Evolutionary conservation across 1,140 invertebrate species (phyloP).

Genomic region (Cotesia vestalis): DNA sequence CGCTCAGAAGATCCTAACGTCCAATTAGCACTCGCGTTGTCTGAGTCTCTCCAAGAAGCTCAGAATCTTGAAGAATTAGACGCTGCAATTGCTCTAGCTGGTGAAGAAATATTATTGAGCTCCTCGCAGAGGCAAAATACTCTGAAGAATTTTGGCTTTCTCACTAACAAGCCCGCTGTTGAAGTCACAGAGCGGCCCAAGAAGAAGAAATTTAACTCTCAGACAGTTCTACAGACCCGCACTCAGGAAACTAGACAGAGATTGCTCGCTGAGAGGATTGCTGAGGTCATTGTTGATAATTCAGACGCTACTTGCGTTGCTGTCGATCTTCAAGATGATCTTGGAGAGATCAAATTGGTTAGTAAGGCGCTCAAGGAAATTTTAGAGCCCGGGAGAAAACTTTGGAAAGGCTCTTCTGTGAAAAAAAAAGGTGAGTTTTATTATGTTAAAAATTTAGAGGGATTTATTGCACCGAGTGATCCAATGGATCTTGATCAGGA

Average conservation of each 20-base stretch:
- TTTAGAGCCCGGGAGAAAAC: neutral
- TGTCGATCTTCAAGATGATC: neutral
- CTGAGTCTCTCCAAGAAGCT: constrained; percentile 64
- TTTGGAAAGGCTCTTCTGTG: constrained; percentile 2
- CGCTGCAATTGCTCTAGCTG: constrained; percentile 45
- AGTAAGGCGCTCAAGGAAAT: constrained; percentile 16
- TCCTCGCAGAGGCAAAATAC: constrained; percentile 43
- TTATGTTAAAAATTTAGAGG: constrained; percentile 14
- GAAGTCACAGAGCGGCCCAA: constrained; percentile 40
- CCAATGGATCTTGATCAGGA: neutral
- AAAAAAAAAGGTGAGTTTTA: neutral
- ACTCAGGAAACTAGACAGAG: constrained; percentile 60
- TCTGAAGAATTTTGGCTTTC: constrained; percentile 60
- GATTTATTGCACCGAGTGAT: neutral
- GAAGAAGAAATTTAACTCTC: constrained; percentile 50
- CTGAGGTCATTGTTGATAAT: constrained; percentile 58
- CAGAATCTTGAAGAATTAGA: constrained; percentile 55
- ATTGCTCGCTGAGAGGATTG: constrained; percentile 65
- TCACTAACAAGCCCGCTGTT: constrained; percentile 48
- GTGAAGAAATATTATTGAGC: constrained; percentile 21
- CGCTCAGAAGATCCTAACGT: constrained; percentile 56
- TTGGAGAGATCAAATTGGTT: neutral
- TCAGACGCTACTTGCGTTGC: constrained; percentile 50
- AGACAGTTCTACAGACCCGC: constrained; percentile 58
- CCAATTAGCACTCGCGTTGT: constrained; percentile 65